These are phyloP conservation scores for Epinephelus lanceolatus DNA, from an alignment of 2,113 vertebrate species.

Conservation along the genomic window DNA sequence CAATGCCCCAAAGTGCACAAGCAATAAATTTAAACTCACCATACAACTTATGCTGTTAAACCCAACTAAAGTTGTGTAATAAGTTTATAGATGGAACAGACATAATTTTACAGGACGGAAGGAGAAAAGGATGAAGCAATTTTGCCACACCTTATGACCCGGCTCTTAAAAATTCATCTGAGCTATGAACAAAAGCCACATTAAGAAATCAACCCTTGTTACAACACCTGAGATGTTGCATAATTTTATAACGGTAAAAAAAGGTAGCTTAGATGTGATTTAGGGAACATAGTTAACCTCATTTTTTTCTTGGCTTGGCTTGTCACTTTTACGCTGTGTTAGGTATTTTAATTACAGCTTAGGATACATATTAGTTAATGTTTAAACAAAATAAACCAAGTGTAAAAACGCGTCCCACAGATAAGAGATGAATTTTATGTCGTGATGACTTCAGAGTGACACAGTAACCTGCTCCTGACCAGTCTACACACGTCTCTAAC, in stretches of 20 bases:
- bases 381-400: conserved; percentile 4
- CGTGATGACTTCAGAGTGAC: not conserved
- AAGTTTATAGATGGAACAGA: not conserved
- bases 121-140: not conserved
- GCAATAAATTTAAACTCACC: not conserved
- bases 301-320: not conserved
- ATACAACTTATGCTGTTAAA: not conserved
- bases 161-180: not conserved
- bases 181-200: not conserved
- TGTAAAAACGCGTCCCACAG: not conserved
- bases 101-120: not conserved
- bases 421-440: not conserved
- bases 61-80: too few species aligned
- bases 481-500: not conserved
- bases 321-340: not conserved
- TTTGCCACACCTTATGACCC: not conserved
- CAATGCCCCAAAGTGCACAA: not conserved
- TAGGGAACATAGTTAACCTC: not conserved
- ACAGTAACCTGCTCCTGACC: not conserved
- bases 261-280: not conserved
- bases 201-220: conserved; percentile 10
- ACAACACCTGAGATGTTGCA: conserved; percentile 5
- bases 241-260: not conserved
- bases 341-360: not conserved
- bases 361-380: not conserved